phyloP scores from a whole-genome alignment of 2,113 vertebrate genomes.

The Chlorodrepanis virens region DNA sequence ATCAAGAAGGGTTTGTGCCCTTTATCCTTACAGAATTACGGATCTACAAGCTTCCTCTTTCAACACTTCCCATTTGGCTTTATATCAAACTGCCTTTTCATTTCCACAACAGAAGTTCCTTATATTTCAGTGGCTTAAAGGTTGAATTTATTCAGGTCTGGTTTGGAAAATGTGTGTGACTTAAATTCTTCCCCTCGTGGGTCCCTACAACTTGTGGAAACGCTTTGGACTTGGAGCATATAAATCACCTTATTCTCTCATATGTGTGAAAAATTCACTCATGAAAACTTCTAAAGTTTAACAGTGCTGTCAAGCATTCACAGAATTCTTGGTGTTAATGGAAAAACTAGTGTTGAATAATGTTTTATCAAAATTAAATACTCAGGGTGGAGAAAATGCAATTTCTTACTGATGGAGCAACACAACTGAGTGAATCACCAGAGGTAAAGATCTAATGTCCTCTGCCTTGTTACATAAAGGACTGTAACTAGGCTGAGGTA shows the following conservation, averaged over 20 bases:
- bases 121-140: not conserved
- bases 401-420: not conserved
- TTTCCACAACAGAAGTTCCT: not conserved
- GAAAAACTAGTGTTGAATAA: not conserved
- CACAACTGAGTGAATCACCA: not conserved
- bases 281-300: constrained; percentile 23
- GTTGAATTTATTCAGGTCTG: not conserved
- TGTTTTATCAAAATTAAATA: not conserved
- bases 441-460: not conserved
- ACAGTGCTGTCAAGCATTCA: not conserved
- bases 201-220: not conserved
- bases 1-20: not conserved
- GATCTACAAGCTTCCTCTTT: not conserved
- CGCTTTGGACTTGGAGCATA: not conserved
- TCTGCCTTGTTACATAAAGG: not conserved
- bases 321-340: not conserved
- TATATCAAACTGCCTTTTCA: not conserved
- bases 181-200: not conserved
- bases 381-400: not conserved
- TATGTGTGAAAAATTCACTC: not conserved
- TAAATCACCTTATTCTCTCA: not conserved
- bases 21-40: not conserved
- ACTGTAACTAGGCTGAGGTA: not conserved
- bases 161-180: not conserved
- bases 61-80: not conserved